Evolutionary conservation across 2,888 invertebrate species (phyloP), one percentile per base, ranked within the genome.

Genomic region (Dione vanillae): DNA sequence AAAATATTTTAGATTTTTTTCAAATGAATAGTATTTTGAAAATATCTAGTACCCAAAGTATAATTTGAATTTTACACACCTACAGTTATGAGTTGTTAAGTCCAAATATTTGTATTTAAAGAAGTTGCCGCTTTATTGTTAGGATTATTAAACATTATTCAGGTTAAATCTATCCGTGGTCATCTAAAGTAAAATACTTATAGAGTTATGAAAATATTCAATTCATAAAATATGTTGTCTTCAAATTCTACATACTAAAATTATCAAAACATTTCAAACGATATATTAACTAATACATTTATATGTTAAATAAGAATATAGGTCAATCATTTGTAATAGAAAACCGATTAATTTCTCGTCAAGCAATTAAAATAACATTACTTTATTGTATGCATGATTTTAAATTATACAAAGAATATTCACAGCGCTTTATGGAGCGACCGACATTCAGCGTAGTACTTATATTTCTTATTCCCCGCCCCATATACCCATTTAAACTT

Each of bases 401-500:
- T 61, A 61, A n/a, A 45, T 40, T 49, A 54, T 59, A 49, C 40
- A 58, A 59, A 37, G 47, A 58, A 61, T n/a, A 61, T 61, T 61
- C 16, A 45, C 11, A 27, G 10, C 43, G 45, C 35, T 27, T 47
- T 52, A 19, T 45, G 2, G 54, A 56, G 61, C 70, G 72, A 71
- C 71, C 71, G 72, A 72, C 67, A 67, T 68, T 70, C 62, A 41
- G 20, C 41, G 51, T 47, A 65, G 73, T 77, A 77, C 79, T 79
- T 76, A 76, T 79, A 66, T 67, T 82, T 84, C 85, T 86, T 83
- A 47, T 64, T 69, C 68, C 62, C 85, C 86, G 85, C 87, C 87
- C 87, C 82, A 85, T 80, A 87, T 82, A 83, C 79, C 80, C 77
- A 82, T 77, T 81, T 75, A 78, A 81, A 84, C 80, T 82, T 83